These are phyloP conservation scores for Leucozona laternaria DNA, from an alignment of 2,888 invertebrate genomes.

Conservation along the genomic window DNA sequence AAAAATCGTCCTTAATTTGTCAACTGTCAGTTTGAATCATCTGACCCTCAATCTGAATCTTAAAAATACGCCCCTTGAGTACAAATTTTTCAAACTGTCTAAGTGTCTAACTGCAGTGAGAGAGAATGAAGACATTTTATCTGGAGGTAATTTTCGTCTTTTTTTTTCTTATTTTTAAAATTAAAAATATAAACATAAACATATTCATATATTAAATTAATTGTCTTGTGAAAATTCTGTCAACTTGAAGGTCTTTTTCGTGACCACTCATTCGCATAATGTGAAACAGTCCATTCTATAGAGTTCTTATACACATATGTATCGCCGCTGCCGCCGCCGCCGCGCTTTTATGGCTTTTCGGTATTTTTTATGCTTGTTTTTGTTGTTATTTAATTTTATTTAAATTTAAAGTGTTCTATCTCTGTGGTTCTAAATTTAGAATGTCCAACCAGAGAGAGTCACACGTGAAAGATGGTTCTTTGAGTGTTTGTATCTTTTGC, in stretches of 20 bases:
- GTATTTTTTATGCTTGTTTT: background rate
- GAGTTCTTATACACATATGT: slow-evolving; percentile 21
- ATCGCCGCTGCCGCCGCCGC: background rate
- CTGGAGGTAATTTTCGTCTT: background rate
- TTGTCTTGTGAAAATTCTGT: slow-evolving; percentile 62
- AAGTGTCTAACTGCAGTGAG: too few species aligned
- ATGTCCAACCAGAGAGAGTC: slow-evolving; percentile 65
- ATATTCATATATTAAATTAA: slow-evolving; percentile 58
- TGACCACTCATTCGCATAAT: slow-evolving; percentile 54
- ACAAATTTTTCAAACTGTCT: slow-evolving; percentile 22
- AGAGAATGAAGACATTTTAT: slow-evolving; percentile 33
- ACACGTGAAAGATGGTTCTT: slow-evolving; percentile 69
- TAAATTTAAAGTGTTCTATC: slow-evolving; percentile 55
- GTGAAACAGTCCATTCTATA: slow-evolving; percentile 42
- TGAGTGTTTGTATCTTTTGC: slow-evolving; percentile 34
- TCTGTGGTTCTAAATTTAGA: slow-evolving; percentile 58
- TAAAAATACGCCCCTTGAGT: slow-evolving; percentile 28
- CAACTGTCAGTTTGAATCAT: slow-evolving; percentile 41
- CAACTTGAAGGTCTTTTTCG: slow-evolving; percentile 63
- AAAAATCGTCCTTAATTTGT: slow-evolving; percentile 48
- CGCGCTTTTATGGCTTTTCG: slow-evolving; percentile 57
- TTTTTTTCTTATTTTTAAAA: background rate
- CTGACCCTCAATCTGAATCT: slow-evolving; percentile 30
- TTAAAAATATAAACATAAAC: slow-evolving; percentile 7
- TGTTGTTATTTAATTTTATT: slow-evolving; percentile 24